Base-by-base conservation (phyloP, 2,888 invertebrate genomes). In the Dynastes hyllus region DNA sequence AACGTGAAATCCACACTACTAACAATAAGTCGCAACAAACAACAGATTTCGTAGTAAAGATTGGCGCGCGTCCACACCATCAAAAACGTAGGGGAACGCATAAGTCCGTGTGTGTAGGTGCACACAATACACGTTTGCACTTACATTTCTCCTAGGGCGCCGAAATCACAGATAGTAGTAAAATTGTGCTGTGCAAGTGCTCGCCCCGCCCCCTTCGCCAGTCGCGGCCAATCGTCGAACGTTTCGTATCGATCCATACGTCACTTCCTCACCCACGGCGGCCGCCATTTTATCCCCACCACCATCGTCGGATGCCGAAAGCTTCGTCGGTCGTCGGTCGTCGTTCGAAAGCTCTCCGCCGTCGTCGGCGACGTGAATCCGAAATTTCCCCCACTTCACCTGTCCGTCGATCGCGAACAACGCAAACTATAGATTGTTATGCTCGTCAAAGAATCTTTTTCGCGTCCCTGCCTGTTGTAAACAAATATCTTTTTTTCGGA, bases 161-260 rank as follows among this genome's bases (percentile, higher is more conserved):
- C 61, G 73, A 86, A 87, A 87, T 88, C 88, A 87, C 86, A 84
- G 87, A 86, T 85, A n/a, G 55, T 58, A 86, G 86, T 86, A 85
- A 87, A 83, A 86, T 84, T 85, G 86, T 85, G 85, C 84, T 85
- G 84, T 85, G 84, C 83, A 85, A 84, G 83, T 82, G 82, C 82
- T 84, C 84, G 82, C 85, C 86, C 84, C 86, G 84, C 85, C 86
- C 87, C 84, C 84, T 78, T 83, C 83, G 83, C 83, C 84, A 84
- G 83, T 84, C 81, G 84, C 85, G 85, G 83, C 89, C 89, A 89
- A 89, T 89, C 87, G 86, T 84, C 85, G 85, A 82, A 84, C 84
- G 85, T 83, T 87, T 85, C 85, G 84, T 89, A 89, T 89, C 89
- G 89, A 89, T 89, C 89, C 87, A 85, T 85, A 87, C 88, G 88